Evolutionary conservation across 2,113 vertebrate genomes (phyloP).

Genomic region (Trematocara nigrifrons): DNA sequence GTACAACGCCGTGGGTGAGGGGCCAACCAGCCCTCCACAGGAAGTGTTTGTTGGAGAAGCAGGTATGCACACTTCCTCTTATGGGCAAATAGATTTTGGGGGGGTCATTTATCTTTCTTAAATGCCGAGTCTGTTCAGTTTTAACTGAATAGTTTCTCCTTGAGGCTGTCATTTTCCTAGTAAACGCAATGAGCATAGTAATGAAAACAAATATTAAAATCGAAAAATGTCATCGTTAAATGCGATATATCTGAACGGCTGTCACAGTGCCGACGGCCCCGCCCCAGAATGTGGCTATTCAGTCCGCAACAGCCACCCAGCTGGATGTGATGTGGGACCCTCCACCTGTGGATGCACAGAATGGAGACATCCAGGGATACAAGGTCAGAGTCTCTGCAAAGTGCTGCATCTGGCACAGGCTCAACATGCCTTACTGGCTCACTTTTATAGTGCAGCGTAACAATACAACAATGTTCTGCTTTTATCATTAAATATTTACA

Average conservation of each 20-base stretch:
- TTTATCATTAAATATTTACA: not conserved
- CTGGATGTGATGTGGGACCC: constrained; percentile 93
- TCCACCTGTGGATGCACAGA: constrained; percentile 83
- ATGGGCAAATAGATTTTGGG: not conserved
- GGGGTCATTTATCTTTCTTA: not conserved
- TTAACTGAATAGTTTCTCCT: not conserved
- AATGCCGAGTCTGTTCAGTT: not conserved
- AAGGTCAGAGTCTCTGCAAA: constrained; percentile 72
- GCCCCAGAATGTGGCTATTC: constrained; percentile 83
- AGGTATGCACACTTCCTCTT: constrained; percentile 69
- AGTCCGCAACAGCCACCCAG: constrained; percentile 85
- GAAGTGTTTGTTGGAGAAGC: constrained; percentile 98
- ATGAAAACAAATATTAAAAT: not conserved
- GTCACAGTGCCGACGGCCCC: constrained; percentile 86
- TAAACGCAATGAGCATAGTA: not conserved
- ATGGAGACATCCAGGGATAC: constrained; percentile 96
- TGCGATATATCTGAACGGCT: not conserved
- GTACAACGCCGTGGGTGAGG: constrained; percentile 91
- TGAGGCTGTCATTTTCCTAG: not conserved
- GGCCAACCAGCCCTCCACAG: constrained; percentile 84
- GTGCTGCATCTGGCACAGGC: not conserved
- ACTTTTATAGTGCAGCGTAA: not conserved
- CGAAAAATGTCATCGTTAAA: not conserved
- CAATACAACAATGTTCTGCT: not conserved
- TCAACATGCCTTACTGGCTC: not conserved